Conservation (phyloP, 2,888 invertebrate genomes). For the Hypomecis atomaria region DNA sequence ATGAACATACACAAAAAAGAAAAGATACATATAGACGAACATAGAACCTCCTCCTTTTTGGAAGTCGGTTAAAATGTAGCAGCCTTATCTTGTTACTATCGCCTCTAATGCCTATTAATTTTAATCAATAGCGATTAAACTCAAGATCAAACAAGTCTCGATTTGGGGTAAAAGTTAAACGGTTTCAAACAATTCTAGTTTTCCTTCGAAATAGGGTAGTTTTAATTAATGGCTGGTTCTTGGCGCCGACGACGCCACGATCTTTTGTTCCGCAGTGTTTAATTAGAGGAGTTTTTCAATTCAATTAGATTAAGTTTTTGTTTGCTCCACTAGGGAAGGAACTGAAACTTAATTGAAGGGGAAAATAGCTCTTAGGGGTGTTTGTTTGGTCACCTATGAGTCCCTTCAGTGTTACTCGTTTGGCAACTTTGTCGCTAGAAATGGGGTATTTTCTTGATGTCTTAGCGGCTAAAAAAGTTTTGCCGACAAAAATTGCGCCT, state of each 20-base stretch:
- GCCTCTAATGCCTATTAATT: conserved; percentile 1
- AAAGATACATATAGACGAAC: no score
- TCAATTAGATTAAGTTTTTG: conserved; percentile 46
- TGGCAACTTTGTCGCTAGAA: no score
- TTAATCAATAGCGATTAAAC: background rate
- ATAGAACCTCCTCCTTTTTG: no score
- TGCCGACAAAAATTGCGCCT: no score
- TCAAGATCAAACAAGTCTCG: background rate
- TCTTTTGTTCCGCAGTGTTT: conserved; percentile 41
- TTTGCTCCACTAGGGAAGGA: conserved; percentile 27
- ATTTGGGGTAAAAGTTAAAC: background rate
- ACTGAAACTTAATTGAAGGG: conserved; percentile 18
- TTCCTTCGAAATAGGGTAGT: conserved; percentile 16
- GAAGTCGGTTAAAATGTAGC: no score
- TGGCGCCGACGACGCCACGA: conserved; percentile 21
- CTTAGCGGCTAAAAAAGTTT: no score
- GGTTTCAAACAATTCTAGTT: conserved; percentile 3
- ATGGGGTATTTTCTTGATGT: no score
- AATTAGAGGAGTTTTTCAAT: conserved; percentile 48
- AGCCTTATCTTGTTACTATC: background rate
- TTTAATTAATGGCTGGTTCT: conserved; percentile 24
- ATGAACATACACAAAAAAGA: no score
- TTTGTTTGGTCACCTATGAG: conserved; percentile 15
- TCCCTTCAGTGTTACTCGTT: background rate
- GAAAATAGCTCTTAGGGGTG: conserved; percentile 9